Percentiles rank a stretch among this genome's conserved stretches.
These are phyloP conservation scores for Daboia siamensis DNA, from an alignment of 2,113 vertebrate genomes.

Conservation along the genomic window DNA sequence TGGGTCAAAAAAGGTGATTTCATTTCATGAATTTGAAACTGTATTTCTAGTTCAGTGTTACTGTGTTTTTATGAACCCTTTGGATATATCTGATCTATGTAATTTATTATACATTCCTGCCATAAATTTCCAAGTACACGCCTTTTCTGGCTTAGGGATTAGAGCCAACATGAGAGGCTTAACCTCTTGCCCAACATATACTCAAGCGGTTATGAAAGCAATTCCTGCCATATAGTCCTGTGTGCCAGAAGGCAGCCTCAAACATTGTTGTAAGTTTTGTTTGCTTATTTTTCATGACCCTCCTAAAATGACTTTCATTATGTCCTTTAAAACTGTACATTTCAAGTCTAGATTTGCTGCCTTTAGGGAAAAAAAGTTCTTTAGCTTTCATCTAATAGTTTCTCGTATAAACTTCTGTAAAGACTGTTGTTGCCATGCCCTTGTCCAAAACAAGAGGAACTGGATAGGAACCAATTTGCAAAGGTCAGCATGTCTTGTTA, in stretches of 20 bases:
- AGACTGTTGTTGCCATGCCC: constrained; percentile 7
- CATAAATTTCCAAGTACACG: background rate
- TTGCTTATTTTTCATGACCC: background rate
- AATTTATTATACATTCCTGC: background rate
- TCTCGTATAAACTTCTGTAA: background rate
- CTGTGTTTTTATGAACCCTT: background rate
- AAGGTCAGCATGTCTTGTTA: constrained; percentile 62
- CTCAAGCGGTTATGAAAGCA: background rate
- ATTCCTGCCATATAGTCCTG: constrained; percentile 24
- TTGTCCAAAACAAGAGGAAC: constrained; percentile 40
- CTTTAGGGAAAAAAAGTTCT: background rate
- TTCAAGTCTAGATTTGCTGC: constrained; percentile 1
- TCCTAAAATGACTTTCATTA: background rate
- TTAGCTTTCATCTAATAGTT: constrained; percentile 14
- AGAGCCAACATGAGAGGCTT: background rate
- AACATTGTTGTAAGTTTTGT: constrained; percentile 10
- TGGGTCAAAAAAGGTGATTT: background rate
- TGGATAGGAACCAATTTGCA: constrained; percentile 55
- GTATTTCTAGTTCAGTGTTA: background rate
- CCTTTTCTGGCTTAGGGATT: background rate
- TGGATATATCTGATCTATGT: background rate
- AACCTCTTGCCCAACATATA: background rate
- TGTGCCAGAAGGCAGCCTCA: constrained; percentile 13
- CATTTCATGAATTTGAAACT: background rate
- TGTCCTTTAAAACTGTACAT: background rate